A percentile compares a stretch with the other conserved stretches of the same genome.
These are phyloP conservation scores for Calosoma granatense DNA, from an alignment of 1,140 invertebrate genomes.

Conservation along the genomic window DNA sequence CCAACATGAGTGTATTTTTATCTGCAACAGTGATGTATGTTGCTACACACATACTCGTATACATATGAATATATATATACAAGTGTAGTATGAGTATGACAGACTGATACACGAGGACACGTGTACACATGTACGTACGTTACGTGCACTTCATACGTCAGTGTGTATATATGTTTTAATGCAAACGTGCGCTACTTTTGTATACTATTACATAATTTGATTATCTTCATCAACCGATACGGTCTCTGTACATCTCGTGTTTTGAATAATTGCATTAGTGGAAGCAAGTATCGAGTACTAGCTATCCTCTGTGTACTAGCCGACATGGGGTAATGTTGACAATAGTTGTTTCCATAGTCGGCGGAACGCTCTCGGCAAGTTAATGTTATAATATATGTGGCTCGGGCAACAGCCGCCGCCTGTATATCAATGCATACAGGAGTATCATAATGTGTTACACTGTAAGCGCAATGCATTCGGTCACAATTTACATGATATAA, in stretches of 20 bases:
- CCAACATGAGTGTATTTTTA: too few species aligned
- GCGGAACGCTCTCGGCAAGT: neutral
- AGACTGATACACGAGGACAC: too few species aligned
- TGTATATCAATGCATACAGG: too few species aligned
- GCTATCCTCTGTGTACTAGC: neutral
- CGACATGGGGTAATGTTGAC: neutral
- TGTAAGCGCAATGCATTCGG: too few species aligned
- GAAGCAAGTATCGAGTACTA: neutral
- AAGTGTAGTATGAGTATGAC: too few species aligned
- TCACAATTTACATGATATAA: neutral
- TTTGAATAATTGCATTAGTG: constrained; percentile 6
- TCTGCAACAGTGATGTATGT: too few species aligned
- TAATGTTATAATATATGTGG: neutral
- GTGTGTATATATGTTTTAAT: neutral
- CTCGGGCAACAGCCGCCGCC: too few species aligned
- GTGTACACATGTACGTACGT: too few species aligned
- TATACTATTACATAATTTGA: constrained; percentile 7
- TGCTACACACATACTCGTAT: too few species aligned
- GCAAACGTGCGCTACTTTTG: neutral
- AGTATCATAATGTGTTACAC: too few species aligned
- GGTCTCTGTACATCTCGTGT: constrained; percentile 1
- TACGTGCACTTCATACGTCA: neutral
- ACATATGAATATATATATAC: too few species aligned
- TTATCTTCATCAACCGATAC: constrained; percentile 9
- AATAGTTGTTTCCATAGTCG: neutral